Conservation (phyloP, 2,888 invertebrate genomes). For the Drosophila recens region DNA sequence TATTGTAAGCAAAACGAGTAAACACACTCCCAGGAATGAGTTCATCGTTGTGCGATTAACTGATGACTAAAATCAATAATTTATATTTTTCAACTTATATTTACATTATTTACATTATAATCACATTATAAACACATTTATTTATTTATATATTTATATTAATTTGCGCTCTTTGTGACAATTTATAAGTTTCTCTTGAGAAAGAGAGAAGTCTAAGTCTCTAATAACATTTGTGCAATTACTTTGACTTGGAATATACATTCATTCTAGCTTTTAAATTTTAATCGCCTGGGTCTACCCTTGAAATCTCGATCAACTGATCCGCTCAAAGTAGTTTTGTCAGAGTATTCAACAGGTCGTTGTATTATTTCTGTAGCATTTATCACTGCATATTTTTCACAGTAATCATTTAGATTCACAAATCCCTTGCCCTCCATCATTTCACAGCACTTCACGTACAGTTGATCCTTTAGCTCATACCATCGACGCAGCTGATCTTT, state of each 20-base stretch:
- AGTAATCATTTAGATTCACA: not conserved
- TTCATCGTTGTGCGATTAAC: not conserved
- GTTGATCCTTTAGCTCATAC: conserved; percentile 1
- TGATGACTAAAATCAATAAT: not conserved
- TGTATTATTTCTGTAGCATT: not conserved
- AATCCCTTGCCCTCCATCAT: not conserved
- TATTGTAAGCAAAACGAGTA: not conserved
- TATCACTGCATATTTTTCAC: not conserved
- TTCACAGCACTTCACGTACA: not conserved
- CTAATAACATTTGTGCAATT: too few species aligned
- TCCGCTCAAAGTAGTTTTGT: not conserved
- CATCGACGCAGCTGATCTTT: not conserved
- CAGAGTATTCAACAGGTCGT: not conserved
- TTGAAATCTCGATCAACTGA: too few species aligned
- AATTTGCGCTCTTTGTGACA: not conserved
- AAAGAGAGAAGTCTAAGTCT: not conserved
- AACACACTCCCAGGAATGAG: not conserved
- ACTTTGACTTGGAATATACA: too few species aligned
- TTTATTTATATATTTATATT: not conserved
- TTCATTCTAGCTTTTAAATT: not conserved
- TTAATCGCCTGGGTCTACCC: not conserved
- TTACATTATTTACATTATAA: not conserved
- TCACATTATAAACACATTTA: not conserved
- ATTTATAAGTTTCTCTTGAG: not conserved
- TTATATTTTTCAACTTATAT: not conserved